phyloP scores from a whole-genome alignment of 1,140 invertebrate species.

The Apocrypta bakeri region DNA sequence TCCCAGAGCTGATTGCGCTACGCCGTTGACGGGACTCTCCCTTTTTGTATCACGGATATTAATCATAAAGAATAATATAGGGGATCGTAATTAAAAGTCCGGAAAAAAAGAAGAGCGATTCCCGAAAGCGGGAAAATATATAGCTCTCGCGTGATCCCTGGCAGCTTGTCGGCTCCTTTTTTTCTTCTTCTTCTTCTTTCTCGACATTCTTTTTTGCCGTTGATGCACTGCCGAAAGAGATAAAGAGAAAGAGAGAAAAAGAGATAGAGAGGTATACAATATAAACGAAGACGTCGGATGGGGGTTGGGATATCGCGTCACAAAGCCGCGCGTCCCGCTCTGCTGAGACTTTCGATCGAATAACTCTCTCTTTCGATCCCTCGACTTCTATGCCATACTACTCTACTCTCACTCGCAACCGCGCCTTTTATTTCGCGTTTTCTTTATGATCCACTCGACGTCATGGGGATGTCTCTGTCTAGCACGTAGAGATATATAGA shows the following conservation, averaged over 20 bases:
- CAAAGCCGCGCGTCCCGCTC: neutral
- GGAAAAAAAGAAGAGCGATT: neutral
- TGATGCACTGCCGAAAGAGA: neutral
- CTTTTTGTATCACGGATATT: neutral
- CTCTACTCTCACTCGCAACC: neutral
- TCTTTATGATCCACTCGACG: neutral
- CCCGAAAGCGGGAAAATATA: neutral
- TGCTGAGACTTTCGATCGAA: conserved; percentile 33
- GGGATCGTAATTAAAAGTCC: neutral
- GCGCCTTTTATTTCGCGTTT: neutral
- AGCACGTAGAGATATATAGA: neutral
- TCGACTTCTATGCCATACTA: neutral
- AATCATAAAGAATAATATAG: neutral
- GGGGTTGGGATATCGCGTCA: neutral
- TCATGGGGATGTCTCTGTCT: neutral
- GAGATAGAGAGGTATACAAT: too few relatives aligned
- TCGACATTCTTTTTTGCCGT: neutral
- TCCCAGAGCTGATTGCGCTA: neutral
- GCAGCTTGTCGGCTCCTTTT: neutral
- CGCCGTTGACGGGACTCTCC: neutral
- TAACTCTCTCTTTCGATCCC: conserved; percentile 18
- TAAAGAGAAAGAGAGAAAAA: too few relatives aligned
- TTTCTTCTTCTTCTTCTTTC: conserved; percentile 1
- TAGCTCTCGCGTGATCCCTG: neutral
- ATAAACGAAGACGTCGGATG: neutral